Conservation (phyloP, 2,888 invertebrate species). For the Aporophyla nigra region DNA sequence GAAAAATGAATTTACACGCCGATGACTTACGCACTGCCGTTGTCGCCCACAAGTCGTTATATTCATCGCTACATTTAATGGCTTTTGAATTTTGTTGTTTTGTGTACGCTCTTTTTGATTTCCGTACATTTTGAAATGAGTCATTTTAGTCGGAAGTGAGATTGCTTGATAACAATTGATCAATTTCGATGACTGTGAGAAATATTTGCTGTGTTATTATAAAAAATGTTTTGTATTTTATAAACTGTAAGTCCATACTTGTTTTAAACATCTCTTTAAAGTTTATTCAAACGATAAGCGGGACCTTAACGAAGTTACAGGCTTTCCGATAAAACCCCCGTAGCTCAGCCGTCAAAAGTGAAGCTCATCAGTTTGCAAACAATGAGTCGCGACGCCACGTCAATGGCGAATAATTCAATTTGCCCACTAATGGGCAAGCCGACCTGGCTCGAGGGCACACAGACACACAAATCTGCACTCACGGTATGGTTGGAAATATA, state of each 20-base stretch:
- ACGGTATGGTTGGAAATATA: background rate
- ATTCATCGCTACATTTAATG: slow-evolving; percentile 66
- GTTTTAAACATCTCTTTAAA: slow-evolving; percentile 5
- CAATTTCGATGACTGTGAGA: background rate
- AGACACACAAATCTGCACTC: slow-evolving; percentile 18
- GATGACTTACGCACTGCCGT: slow-evolving; percentile 70
- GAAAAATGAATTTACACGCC: slow-evolving; percentile 89
- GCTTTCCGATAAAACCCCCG: slow-evolving; percentile 65
- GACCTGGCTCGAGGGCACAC: slow-evolving; percentile 11
- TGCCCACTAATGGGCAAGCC: slow-evolving; percentile 70
- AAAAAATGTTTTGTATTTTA: background rate
- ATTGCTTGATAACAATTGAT: slow-evolving; percentile 17
- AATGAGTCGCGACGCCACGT: slow-evolving; percentile 73
- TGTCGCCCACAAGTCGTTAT: slow-evolving; percentile 64
- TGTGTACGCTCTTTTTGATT: slow-evolving; percentile 40
- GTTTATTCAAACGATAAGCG: slow-evolving; percentile 62
- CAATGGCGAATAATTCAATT: slow-evolving; percentile 80
- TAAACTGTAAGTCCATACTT: background rate
- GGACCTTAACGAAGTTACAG: slow-evolving; percentile 68
- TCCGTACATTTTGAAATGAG: slow-evolving; percentile 35
- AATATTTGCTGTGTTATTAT: background rate
- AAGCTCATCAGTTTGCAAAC: slow-evolving; percentile 77
- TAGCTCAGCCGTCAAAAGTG: slow-evolving; percentile 55
- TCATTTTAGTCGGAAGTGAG: background rate
- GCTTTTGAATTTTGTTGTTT: slow-evolving; percentile 60